Evolutionary conservation across 2,888 invertebrate species (phyloP).

Genomic region (Cheilosia scutellata): DNA sequence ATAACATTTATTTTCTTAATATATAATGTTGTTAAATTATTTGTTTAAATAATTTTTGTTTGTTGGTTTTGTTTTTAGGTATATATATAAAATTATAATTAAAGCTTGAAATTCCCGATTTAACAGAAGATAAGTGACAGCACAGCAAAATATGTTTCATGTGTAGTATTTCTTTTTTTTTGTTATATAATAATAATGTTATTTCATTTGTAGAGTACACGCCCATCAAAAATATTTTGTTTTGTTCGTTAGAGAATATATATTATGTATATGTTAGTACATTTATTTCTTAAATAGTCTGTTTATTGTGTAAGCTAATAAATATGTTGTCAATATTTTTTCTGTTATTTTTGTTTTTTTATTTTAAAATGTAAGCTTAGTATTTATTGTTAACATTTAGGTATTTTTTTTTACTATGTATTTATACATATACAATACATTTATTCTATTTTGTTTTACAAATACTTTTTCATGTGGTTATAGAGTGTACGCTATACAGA

Average conservation of each 20-base stretch:
- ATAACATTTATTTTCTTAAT: constrained; percentile 70
- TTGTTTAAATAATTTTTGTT: constrained; percentile 13
- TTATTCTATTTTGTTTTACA: not conserved
- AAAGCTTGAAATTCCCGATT: constrained; percentile 70
- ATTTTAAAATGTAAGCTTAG: constrained; percentile 55
- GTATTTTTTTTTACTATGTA: constrained; percentile 23
- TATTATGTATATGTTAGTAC: constrained; percentile 19
- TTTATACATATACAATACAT: constrained; percentile 13
- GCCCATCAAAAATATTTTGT: constrained; percentile 74
- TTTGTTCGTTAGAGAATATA: constrained; percentile 42
- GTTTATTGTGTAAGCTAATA: constrained; percentile 63
- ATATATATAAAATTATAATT: constrained; percentile 65
- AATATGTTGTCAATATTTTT: constrained; percentile 34
- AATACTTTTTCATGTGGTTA: constrained; percentile 6
- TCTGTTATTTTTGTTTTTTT: constrained; percentile 11
- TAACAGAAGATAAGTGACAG: constrained; percentile 66
- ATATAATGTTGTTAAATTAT: constrained; percentile 40
- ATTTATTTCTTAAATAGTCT: constrained; percentile 45
- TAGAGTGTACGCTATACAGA: constrained; percentile 12
- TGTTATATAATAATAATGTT: constrained; percentile 17
- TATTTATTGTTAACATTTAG: constrained; percentile 69
- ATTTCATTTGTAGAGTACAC: constrained; percentile 67
- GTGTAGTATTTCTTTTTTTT: constrained; percentile 28
- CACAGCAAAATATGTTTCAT: constrained; percentile 70
- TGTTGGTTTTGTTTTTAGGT: constrained; percentile 16